A percentile compares a stretch with the other conserved stretches of the same genome.
Conservation (phyloP, 2,888 invertebrate species). For the Tineola bisselliella region DNA sequence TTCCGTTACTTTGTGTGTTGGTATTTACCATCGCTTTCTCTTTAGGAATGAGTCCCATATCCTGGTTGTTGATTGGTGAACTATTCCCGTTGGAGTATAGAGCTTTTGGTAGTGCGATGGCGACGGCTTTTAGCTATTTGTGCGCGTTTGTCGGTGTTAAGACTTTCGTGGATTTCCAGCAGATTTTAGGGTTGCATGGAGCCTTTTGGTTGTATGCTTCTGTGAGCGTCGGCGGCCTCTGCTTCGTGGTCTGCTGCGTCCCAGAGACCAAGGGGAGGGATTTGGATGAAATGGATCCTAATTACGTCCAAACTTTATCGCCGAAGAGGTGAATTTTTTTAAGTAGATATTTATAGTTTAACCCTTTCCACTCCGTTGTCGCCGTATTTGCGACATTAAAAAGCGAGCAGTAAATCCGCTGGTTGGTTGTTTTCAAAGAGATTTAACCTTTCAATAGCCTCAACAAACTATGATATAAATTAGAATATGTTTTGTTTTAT, state of each 20-base stretch:
- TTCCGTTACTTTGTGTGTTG: slow-evolving; percentile 82
- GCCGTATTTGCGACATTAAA: too few species aligned
- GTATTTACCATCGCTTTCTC: slow-evolving; percentile 88
- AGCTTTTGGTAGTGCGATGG: slow-evolving; percentile 88
- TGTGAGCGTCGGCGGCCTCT: slow-evolving; percentile 81
- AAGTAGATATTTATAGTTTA: neutral
- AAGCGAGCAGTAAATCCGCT: too few species aligned
- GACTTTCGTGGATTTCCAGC: slow-evolving; percentile 84
- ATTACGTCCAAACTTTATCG: slow-evolving; percentile 64
- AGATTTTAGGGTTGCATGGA: slow-evolving; percentile 79
- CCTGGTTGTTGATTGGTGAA: slow-evolving; percentile 85
- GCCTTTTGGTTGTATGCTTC: slow-evolving; percentile 91
- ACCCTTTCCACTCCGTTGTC: too few species aligned
- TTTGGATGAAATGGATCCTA: slow-evolving; percentile 86
- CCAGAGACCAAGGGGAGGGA: slow-evolving; percentile 93
- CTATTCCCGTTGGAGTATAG: slow-evolving; percentile 84
- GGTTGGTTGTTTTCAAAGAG: too few species aligned
- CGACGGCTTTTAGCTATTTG: slow-evolving; percentile 86
- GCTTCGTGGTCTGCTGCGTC: slow-evolving; percentile 86
- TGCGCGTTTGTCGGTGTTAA: slow-evolving; percentile 89
- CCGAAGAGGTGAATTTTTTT: slow-evolving; percentile 44
- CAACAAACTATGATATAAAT: too few species aligned
- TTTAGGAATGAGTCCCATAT: slow-evolving; percentile 88
- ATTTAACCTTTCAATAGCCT: too few species aligned
- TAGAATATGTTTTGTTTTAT: too few species aligned